Evolutionary conservation across 2,888 invertebrate genomes (phyloP).

Genomic region (Orthosia incerta): DNA sequence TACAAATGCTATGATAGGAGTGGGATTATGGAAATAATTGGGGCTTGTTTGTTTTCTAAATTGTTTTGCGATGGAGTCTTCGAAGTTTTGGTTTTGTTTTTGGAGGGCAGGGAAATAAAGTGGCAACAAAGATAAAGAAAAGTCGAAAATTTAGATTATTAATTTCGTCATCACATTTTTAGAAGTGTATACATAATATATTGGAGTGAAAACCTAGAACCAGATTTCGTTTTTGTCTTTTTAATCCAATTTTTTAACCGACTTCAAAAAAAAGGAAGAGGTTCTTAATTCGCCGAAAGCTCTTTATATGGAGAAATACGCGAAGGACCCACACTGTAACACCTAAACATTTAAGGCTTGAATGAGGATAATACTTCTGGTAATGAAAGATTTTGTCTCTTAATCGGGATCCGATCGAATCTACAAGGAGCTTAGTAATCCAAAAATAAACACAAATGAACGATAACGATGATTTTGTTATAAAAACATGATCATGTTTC

Average conservation of each 20-base stretch:
- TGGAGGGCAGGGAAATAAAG: background rate
- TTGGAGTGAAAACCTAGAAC: too few relatives aligned
- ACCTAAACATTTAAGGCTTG: too few relatives aligned
- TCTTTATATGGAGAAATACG: too few relatives aligned
- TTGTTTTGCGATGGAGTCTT: slow-evolving; percentile 38
- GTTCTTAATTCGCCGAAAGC: too few relatives aligned
- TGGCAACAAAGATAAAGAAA: background rate
- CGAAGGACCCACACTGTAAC: too few relatives aligned
- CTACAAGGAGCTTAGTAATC: background rate
- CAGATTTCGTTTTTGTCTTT: too few relatives aligned
- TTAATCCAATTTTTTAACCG: too few relatives aligned
- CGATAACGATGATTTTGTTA: background rate
- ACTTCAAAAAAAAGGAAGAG: too few relatives aligned
- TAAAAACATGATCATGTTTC: background rate
- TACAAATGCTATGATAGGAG: slow-evolving; percentile 44
- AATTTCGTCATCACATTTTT: background rate
- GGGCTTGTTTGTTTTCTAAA: slow-evolving; percentile 49
- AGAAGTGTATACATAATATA: too few relatives aligned
- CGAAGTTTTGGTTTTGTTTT: background rate
- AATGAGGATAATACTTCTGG: background rate
- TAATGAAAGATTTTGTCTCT: background rate
- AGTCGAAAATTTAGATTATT: background rate
- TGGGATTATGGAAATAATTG: slow-evolving; percentile 62
- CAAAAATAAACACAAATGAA: background rate
- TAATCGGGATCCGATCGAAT: background rate